Percentiles rank a stretch among this genome's conserved stretches.
Conservation (phyloP, 2,113 vertebrate genomes). For the Paracanthobrama guichenoti region DNA sequence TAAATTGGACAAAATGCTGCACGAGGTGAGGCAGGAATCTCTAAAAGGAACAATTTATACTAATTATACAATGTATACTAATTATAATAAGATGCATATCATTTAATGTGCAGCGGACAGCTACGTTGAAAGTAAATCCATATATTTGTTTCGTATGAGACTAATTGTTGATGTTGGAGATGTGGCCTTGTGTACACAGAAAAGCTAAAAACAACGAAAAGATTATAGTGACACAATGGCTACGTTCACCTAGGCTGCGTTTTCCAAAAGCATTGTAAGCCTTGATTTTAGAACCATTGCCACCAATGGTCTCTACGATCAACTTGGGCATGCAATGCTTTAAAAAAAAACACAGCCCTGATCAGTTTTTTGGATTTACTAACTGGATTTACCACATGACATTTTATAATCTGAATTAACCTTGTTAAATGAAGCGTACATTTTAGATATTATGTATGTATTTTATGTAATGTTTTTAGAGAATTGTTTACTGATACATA, state of each 20-base stretch:
- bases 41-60: neutral
- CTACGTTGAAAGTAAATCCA: neutral
- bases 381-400: too few species aligned
- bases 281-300: too few species aligned
- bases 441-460: neutral
- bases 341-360: too few species aligned
- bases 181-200: neutral
- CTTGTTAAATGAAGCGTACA: neutral
- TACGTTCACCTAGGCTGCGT: neutral
- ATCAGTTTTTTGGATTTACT: neutral
- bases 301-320: too few species aligned
- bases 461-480: neutral
- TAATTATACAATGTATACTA: too few species aligned
- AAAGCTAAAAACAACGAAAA: neutral
- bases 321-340: too few species aligned
- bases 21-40: constrained; percentile 78
- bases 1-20: constrained; percentile 92
- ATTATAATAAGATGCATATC: too few species aligned
- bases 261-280: too few species aligned
- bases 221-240: neutral
- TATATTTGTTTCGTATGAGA: neutral
- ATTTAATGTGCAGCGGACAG: too few species aligned
- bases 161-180: neutral
- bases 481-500: neutral
- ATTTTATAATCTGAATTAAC: neutral